Evolutionary conservation across 2,113 vertebrate species (phyloP), one percentile per base, ranked within the genome.

Genomic region (Bombycilla garrulus): DNA sequence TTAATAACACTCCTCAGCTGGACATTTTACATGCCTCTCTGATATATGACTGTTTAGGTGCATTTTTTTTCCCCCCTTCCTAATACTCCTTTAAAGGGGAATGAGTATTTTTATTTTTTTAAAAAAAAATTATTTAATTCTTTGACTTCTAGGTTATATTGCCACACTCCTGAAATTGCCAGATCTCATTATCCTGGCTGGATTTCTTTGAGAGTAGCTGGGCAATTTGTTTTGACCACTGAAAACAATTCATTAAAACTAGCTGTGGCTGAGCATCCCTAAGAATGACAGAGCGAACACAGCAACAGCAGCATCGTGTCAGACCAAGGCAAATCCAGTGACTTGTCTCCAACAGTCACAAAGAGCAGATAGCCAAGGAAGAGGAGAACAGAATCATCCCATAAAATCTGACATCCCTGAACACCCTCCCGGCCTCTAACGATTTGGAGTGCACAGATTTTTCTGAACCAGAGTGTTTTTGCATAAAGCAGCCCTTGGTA

Each of bases 1-100:
- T 97, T 97, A 97, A 94, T 96, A 95, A 96, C 79, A 94, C 71
- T 95, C 90, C 91, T 97, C 89, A 71, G 85, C 93, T 83, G 96
- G 97, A 94, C 92, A 87, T 92, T 94, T 76, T 95, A 92, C 64
- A 23, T 73, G 81, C 60, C 6, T 15, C 42, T 97, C 85, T 94
- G 91, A 97, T 96, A 89, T 96, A 97, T 94, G 95, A 85, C 90
- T 94, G 92, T 94, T 97, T 95, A 93, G 95, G 77, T 83, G 88
- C 61, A 36, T 70, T 73, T 92, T 48, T 72, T 69, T 11, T n/a
- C n/a, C 1, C 2, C 5, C 29, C n/a, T 25, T 62, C n/a, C 45
- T 66, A 78, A 69, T 90, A 58, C 42, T 76, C 56, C 48, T 96
- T 97, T 95, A 95, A 95, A 97, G 88, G 64, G 10, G 81, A 92